A percentile compares a stretch with the other conserved stretches of the same genome.
Evolutionary conservation across 1,140 invertebrate species (phyloP).

Genomic region (Leptoteleia sp.): DNA sequence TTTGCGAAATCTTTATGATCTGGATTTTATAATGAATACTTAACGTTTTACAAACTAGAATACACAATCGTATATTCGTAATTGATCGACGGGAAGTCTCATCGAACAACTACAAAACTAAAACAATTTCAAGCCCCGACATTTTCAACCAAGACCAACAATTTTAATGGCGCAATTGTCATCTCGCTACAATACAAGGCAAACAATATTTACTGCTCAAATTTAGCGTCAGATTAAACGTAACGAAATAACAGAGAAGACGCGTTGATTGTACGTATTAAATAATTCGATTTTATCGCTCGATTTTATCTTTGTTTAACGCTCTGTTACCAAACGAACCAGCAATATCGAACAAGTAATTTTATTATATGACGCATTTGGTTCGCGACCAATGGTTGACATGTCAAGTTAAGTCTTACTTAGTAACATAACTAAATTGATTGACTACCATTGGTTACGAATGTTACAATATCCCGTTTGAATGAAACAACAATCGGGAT

Average conservation of each 20-base stretch:
- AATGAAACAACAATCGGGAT: too few relatives aligned
- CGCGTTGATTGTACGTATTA: slow-evolving; percentile 1
- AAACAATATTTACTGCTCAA: slow-evolving; percentile 3
- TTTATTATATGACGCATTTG: too few relatives aligned
- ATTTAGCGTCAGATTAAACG: slow-evolving; percentile 1
- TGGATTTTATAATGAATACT: slow-evolving; percentile 22
- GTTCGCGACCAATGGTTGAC: too few relatives aligned
- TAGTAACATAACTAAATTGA: too few relatives aligned
- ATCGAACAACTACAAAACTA: background rate
- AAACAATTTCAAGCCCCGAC: background rate
- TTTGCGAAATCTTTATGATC: slow-evolving; percentile 10
- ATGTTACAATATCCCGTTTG: too few relatives aligned
- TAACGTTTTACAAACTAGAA: slow-evolving; percentile 1
- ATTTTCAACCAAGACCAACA: background rate
- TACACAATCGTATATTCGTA: slow-evolving; percentile 7
- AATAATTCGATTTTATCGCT: slow-evolving; percentile 5
- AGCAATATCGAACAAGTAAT: too few relatives aligned
- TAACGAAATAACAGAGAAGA: background rate
- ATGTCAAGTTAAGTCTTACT: too few relatives aligned
- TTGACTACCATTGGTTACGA: too few relatives aligned
- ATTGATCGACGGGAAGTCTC: slow-evolving; percentile 4
- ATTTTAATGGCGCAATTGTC: background rate
- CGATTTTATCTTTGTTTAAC: slow-evolving; percentile 13
- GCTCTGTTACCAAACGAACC: background rate
- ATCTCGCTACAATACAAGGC: background rate